Conservation (phyloP, 2,797 vertebrate species). For the Siniperca undulata region DNA sequence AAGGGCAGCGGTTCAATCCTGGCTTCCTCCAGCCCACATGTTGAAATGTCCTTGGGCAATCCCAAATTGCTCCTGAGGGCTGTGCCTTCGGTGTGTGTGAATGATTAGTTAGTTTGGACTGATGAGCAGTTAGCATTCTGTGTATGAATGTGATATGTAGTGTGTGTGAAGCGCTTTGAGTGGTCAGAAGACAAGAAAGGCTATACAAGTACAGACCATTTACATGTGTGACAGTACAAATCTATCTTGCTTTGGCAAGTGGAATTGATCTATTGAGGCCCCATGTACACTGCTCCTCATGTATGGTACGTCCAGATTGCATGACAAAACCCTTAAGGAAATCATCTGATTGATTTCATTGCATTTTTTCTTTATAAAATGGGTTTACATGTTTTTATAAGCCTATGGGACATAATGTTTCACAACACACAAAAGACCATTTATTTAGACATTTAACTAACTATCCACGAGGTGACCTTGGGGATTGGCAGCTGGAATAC, state of each 20-base stretch:
- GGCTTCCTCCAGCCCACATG: no score
- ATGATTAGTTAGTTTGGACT: no score
- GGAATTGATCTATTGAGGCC: conserved; percentile 51
- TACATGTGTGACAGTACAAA: conserved; percentile 28
- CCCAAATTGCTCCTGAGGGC: no score
- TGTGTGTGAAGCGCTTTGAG: no score
- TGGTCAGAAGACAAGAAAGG: no score
- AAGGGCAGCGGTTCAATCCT: no score
- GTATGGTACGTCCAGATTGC: neutral
- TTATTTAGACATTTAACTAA: neutral
- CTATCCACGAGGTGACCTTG: conserved; percentile 19
- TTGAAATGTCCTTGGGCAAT: no score
- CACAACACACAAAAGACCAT: neutral
- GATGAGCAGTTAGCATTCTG: no score
- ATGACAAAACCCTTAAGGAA: conserved; percentile 8
- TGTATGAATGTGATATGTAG: no score
- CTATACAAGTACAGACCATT: no score
- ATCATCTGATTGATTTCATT: conserved; percentile 12
- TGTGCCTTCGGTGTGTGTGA: no score
- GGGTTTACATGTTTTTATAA: conserved; percentile 5
- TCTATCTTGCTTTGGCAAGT: conserved; percentile 50
- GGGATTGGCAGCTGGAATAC: conserved; percentile 22
- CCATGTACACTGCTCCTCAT: conserved; percentile 5
- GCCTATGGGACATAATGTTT: neutral
- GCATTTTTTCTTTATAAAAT: conserved; percentile 4